Conservation (phyloP, 2,113 vertebrate genomes). For the Eublepharis macularius region DNA sequence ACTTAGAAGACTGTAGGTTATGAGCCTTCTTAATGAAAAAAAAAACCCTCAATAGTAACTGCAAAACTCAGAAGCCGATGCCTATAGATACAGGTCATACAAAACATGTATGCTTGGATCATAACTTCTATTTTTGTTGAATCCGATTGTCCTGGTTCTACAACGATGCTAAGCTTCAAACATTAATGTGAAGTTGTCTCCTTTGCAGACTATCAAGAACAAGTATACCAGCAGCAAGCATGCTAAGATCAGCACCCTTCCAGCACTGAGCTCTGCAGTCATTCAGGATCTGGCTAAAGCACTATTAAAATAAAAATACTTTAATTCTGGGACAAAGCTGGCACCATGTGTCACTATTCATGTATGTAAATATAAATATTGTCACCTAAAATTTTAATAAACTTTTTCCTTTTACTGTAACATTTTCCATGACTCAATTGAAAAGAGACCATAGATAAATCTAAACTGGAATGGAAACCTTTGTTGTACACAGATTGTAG, state of each 20-base stretch:
- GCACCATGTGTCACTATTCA: conserved; percentile 17
- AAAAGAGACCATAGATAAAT: neutral
- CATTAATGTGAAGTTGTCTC: neutral
- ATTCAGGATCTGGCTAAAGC: conserved; percentile 76
- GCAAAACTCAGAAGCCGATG: too few relatives aligned
- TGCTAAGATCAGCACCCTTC: conserved; percentile 75
- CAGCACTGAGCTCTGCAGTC: conserved; percentile 75
- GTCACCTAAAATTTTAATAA: conserved; percentile 33
- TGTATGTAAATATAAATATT: conserved; percentile 34
- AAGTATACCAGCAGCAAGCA: conserved; percentile 81
- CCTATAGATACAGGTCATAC: too few relatives aligned
- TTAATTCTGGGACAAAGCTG: conserved; percentile 9
- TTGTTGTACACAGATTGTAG: neutral
- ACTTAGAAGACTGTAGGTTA: too few relatives aligned
- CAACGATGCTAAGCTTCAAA: neutral
- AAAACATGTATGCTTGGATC: too few relatives aligned
- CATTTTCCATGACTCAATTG: neutral
- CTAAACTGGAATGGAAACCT: neutral
- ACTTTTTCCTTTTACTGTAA: conserved; percentile 39
- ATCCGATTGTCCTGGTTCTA: rapidly evolving
- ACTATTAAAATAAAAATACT: conserved; percentile 34
- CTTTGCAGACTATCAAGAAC: conserved; percentile 78
- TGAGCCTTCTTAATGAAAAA: too few relatives aligned
- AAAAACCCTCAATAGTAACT: too few relatives aligned
- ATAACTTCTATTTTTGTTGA: neutral